Conservation (phyloP, 2,888 invertebrate species). For the Nemurella pictetii region DNA sequence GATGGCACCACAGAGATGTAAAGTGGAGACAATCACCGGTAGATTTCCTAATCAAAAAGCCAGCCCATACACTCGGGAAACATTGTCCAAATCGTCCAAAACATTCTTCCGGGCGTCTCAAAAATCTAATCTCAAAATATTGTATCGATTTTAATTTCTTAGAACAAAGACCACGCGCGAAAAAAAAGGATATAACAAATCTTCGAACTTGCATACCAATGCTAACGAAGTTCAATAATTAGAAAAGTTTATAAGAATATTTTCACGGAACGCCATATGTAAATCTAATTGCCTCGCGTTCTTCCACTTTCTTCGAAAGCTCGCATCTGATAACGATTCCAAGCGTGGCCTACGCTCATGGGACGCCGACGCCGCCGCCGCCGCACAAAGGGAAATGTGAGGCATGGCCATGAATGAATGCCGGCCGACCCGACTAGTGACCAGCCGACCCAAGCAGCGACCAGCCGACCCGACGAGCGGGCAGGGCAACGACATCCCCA, state of each 20-base stretch:
- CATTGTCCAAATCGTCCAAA: too few relatives aligned
- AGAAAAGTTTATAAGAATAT: not conserved
- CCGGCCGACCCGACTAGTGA: too few relatives aligned
- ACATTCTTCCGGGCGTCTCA: too few relatives aligned
- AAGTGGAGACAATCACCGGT: not conserved
- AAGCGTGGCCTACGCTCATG: not conserved
- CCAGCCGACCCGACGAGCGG: too few relatives aligned
- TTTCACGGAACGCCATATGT: not conserved
- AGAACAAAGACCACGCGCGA: not conserved
- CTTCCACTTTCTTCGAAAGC: not conserved
- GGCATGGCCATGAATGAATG: not conserved
- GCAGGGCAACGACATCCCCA: not conserved
- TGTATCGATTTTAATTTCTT: not conserved
- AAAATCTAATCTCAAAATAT: too few relatives aligned
- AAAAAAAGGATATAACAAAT: not conserved
- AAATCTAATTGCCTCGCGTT: not conserved
- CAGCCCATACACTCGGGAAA: too few relatives aligned
- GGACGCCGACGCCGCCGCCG: not conserved
- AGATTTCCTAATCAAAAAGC: too few relatives aligned
- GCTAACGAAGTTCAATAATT: not conserved
- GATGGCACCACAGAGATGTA: conserved; percentile 3
- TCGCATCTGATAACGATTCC: not conserved
- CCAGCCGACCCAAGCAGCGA: too few relatives aligned
- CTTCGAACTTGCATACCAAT: not conserved
- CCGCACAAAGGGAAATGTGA: not conserved